Evolutionary conservation across 2,888 invertebrate species (phyloP).

Genomic region (Esperia sulphurella): DNA sequence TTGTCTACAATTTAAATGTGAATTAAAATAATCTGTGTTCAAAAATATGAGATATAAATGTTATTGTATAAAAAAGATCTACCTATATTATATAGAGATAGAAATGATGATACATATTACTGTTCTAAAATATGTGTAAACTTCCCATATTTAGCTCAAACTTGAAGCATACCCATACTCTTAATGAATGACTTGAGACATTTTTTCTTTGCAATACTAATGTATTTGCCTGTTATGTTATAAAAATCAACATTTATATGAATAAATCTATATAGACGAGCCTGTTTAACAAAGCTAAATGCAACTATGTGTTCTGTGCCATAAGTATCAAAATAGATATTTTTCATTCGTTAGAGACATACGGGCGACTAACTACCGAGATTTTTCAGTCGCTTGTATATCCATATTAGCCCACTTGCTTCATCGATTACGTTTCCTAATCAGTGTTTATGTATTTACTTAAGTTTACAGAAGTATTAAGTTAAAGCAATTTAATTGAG

Average conservation of each 20-base stretch:
- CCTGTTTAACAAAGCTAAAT: constrained; percentile 2
- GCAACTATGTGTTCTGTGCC: constrained; percentile 52
- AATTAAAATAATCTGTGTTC: constrained; percentile 61
- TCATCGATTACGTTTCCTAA: background rate
- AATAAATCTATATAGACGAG: background rate
- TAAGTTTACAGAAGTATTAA: no score
- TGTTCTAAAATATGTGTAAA: constrained; percentile 13
- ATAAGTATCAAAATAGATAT: constrained; percentile 25
- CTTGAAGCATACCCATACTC: constrained; percentile 16
- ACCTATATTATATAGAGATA: constrained; percentile 39
- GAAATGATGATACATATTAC: constrained; percentile 14
- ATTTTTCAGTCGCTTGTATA: background rate
- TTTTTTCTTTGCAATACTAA: constrained; percentile 1
- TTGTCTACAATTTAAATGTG: constrained; percentile 65
- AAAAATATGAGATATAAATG: constrained; percentile 50
- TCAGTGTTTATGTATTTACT: no score
- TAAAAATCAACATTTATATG: background rate
- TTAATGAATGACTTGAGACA: constrained; percentile 7
- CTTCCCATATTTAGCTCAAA: constrained; percentile 8
- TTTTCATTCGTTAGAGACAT: background rate
- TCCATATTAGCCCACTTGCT: background rate
- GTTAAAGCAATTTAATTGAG: no score
- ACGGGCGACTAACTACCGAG: background rate
- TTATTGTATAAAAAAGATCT: constrained; percentile 45
- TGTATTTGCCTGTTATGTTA: constrained; percentile 1